Evolutionary conservation across 2,888 invertebrate species (phyloP), one percentile per base, ranked within the genome.

Genomic region (Myathropa florea): DNA sequence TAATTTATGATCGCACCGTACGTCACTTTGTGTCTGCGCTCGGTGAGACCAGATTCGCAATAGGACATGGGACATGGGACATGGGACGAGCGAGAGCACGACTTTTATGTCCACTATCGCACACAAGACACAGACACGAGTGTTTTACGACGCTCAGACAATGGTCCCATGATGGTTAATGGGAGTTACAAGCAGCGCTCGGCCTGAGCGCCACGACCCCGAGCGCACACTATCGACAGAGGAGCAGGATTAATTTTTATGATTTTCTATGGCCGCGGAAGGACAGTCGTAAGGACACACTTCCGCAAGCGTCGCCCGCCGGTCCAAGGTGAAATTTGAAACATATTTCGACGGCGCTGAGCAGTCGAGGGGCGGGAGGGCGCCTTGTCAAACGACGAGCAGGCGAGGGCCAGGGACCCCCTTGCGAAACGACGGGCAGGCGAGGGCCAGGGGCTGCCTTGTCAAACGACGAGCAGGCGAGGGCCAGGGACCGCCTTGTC

Each of bases 1-100:
- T 71, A 84, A 81, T 77, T 85, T 82, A 85, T 67, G 84, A 85
- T 68, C 81, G 46, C 18, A 77, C 61, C 71, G 76, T 59, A 85
- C 81, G 76, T 82, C 84, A 77, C 67, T 71, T 68, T 18, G 63
- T 33, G n/a, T 21, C 28, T 63, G 64, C 67, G 68, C 72, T 55
- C 64, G 75, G 64, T 70, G 60, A 80, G 68, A 61, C 65, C 59
- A 60, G 63, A 30, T 57, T 68, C 39, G 79, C 71, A 71, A 36
- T 60, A 65, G 71, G 65, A 80, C 80, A 71, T 55, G 53, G 59
- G 28, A n/a, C n/a, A 53, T 68, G 68, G 70, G 64, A 79, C 79
- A 70, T 60, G 46, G 57, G 24, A n/a, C n/a, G 23, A 78, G 12
- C 12, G 33, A 33, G 33, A 18, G 18, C 46, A 64, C 59, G 63